These are phyloP conservation scores for Oikopleura dioica DNA, from an alignment of 23 tunicate genomes.

Conservation along the genomic window DNA sequence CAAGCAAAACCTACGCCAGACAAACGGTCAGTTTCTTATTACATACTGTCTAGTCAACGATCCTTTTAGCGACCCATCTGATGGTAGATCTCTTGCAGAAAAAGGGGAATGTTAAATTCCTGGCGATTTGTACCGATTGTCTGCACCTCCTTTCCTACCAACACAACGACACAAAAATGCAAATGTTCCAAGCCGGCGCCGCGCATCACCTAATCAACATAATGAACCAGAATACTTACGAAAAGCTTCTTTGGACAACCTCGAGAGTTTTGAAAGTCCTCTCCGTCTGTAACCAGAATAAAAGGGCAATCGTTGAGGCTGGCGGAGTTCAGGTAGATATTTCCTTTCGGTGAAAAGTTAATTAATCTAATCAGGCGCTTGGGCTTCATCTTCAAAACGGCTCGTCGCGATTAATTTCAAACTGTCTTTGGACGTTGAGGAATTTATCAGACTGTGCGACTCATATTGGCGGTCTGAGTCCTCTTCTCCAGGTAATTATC, in stretches of 20 bases:
- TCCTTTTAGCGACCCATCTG: background rate
- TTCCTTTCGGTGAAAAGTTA: no score
- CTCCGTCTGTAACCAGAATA: constrained; percentile 56
- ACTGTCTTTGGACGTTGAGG: constrained; percentile 75
- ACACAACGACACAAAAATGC: constrained; percentile 40
- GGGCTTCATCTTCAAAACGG: constrained; percentile 41
- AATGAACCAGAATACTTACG: background rate
- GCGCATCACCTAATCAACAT: background rate
- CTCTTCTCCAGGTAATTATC: constrained; percentile 17
- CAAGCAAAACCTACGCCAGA: constrained; percentile 50
- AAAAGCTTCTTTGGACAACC: constrained; percentile 56
- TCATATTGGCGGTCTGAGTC: constrained; percentile 43
- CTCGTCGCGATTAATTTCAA: constrained; percentile 50
- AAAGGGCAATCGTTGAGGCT: constrained; percentile 82
- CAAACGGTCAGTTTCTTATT: constrained; percentile 30
- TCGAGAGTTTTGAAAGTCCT: constrained; percentile 70
- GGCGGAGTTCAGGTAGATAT: background rate
- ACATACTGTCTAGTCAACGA: no score
- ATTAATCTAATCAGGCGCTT: no score
- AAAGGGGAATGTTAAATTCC: constrained; percentile 45
- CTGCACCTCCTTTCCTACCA: constrained; percentile 62
- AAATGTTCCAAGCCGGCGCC: background rate
- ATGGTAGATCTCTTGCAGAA: constrained; percentile 45
- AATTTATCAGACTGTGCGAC: constrained; percentile 80
- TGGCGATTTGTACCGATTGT: constrained; percentile 83